A percentile compares a stretch with the other conserved stretches of the same genome.
phyloP scores from a whole-genome alignment of 2,888 invertebrate species.

The Odontocerum albicorne region DNA sequence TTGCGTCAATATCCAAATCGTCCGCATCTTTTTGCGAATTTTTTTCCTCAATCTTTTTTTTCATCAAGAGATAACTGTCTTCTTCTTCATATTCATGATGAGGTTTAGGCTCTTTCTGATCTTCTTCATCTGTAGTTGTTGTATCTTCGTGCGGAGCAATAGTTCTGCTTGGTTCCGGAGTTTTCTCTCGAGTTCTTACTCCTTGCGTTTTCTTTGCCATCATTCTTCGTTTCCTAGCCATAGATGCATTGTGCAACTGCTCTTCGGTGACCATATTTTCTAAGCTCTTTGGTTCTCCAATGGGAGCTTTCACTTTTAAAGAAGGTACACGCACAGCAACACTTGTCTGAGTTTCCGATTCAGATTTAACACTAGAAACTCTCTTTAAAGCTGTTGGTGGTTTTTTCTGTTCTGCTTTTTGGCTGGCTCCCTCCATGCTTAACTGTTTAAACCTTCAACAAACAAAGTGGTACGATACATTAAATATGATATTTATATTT shows the following conservation, averaged over 20 bases:
- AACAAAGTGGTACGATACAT: too few species aligned
- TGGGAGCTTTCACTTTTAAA: slow-evolving; percentile 40
- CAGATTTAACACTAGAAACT: slow-evolving; percentile 44
- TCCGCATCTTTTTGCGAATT: slow-evolving; percentile 51
- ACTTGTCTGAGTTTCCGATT: slow-evolving; percentile 48
- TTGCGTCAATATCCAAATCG: slow-evolving; percentile 51
- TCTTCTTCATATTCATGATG: slow-evolving; percentile 55
- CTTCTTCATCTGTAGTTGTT: slow-evolving; percentile 53
- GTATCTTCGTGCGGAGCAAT: slow-evolving; percentile 64
- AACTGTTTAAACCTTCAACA: too few species aligned
- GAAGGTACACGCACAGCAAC: slow-evolving; percentile 44
- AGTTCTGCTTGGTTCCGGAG: slow-evolving; percentile 54
- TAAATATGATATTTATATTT: too few species aligned
- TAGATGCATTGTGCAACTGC: slow-evolving; percentile 55
- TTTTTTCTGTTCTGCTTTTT: not conserved
- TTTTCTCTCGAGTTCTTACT: slow-evolving; percentile 54
- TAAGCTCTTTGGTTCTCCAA: slow-evolving; percentile 43
- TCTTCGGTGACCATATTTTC: slow-evolving; percentile 45
- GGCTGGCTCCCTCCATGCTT: slow-evolving; percentile 9
- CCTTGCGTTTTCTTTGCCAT: slow-evolving; percentile 58
- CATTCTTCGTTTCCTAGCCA: slow-evolving; percentile 62
- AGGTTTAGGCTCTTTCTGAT: slow-evolving; percentile 42
- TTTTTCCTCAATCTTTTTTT: slow-evolving; percentile 50
- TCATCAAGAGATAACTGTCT: slow-evolving; percentile 55
- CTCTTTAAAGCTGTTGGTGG: slow-evolving; percentile 17